Conservation (phyloP, 2,113 vertebrate species). For the Baryphthengus martii region DNA sequence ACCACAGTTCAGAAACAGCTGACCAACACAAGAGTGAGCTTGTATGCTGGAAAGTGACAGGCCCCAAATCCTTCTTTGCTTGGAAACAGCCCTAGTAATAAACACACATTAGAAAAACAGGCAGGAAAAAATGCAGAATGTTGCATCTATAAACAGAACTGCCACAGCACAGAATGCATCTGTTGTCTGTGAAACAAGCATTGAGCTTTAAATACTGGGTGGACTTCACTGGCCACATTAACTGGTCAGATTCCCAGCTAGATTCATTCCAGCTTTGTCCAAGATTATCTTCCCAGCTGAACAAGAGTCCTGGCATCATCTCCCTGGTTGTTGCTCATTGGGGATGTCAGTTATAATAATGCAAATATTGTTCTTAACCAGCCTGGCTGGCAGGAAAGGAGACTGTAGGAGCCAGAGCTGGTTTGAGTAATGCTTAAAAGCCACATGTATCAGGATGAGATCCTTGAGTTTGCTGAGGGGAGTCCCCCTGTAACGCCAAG, state of each 20-base stretch:
- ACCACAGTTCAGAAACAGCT: constrained; percentile 11
- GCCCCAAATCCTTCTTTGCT: neutral
- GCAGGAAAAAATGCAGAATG: neutral
- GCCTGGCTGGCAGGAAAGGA: neutral
- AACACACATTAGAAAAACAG: constrained; percentile 2
- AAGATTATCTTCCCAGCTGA: constrained; percentile 36
- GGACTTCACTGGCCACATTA: constrained; percentile 5
- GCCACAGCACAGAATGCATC: constrained; percentile 18
- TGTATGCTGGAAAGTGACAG: neutral
- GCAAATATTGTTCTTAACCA: constrained; percentile 15
- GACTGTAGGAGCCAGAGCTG: neutral
- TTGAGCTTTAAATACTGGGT: neutral
- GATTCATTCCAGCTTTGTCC: constrained; percentile 16
- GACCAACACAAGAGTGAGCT: constrained; percentile 2
- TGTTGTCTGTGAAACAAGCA: constrained; percentile 3
- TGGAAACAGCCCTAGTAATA: constrained; percentile 1
- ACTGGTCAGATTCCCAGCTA: constrained; percentile 11
- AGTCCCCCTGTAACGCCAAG: neutral
- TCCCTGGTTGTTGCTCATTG: neutral
- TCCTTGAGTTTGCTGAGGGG: neutral
- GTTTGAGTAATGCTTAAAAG: neutral
- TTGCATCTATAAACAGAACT: constrained; percentile 35
- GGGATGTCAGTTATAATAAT: constrained; percentile 2
- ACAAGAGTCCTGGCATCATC: constrained; percentile 25
- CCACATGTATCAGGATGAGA: neutral